Base-by-base conservation (phyloP, 1,140 invertebrate genomes). In the Episyrphus balteatus region DNA sequence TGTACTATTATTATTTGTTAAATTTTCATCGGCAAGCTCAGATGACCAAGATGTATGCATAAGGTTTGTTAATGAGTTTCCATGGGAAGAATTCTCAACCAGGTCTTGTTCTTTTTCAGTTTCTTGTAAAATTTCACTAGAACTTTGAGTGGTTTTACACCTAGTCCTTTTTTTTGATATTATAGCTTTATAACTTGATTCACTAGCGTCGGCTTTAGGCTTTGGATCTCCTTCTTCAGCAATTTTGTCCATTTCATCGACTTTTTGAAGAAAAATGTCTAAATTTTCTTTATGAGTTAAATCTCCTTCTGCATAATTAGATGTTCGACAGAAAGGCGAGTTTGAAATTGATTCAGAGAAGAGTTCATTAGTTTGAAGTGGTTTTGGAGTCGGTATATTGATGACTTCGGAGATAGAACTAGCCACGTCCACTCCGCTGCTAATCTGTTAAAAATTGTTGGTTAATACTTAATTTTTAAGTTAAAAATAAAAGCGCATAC, bases 361-460 rank as follows among this genome's bases (percentile, higher is more conserved):
- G 3, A 66, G 53, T 44, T 67, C 61, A 40, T 63, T 67, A 6
- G 62, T 58, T 15, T 53, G 54, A 11, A 66, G 43, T 17, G 66
- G 66, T 42, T 60, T 57, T 5, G 68, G 75, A 19, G 72, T 74
- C 9, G 65, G 66, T 51, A 58, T 71, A 46, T 59, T 51, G 3
- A 55, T 55, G 51, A 54, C 72, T 36, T 69, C 69, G n/a, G 54
- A 66, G 13, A 86, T 70, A 9, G 80, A 82, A 49, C 80, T 81
- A 10, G 80, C 84, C 10, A 88, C 77, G 70, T 89, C 86, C 7
- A 83, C 68, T 1, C 79, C 81, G 46, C 59, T 63, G 46, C 57
- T 61, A 71, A 75, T 59, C 61, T 62, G 37, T 21, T 53, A 49
- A 21, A 48, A 26, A 30, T 15, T 21, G 39, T n/a, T 43, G 32